Conservation (phyloP, 2,797 vertebrate species). For the Apogon hyalosoma region DNA sequence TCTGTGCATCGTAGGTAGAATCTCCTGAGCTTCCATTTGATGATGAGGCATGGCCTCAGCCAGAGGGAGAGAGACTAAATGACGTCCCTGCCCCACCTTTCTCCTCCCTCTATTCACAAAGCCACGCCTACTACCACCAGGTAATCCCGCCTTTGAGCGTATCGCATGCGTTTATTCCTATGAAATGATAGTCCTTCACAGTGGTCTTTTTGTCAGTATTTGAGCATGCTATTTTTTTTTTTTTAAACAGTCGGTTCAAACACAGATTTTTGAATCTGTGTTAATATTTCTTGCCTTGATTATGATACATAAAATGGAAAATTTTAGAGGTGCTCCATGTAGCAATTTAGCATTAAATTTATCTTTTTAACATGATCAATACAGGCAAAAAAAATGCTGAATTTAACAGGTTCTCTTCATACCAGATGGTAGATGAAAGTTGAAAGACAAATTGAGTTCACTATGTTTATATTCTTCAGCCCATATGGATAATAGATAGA, state of each 20-base stretch:
- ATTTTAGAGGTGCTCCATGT: constrained; percentile 6
- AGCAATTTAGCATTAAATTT: background rate
- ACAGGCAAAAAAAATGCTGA: background rate
- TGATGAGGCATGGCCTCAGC: constrained; percentile 79
- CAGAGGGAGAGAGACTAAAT: constrained; percentile 76
- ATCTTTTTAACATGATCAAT: no score
- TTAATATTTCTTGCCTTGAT: background rate
- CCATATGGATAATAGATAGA: background rate
- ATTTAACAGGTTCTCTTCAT: constrained; percentile 11
- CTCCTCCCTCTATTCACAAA: constrained; percentile 83
- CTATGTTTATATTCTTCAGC: constrained; percentile 31
- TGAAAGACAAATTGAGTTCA: constrained; percentile 17
- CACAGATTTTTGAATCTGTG: background rate
- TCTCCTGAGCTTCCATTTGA: constrained; percentile 81
- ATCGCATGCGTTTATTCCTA: constrained; percentile 42
- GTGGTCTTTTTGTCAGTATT: background rate
- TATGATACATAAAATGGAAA: constrained; percentile 6
- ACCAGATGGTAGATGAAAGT: constrained; percentile 44
- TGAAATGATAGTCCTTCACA: background rate
- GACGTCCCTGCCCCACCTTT: constrained; percentile 80
- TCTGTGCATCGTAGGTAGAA: constrained; percentile 83
- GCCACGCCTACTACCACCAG: constrained; percentile 83
- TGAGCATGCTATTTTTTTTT: constrained; percentile 18
- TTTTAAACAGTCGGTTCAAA: constrained; percentile 8
- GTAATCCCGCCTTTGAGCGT: constrained; percentile 68